A percentile compares a stretch with the other conserved stretches of the same genome.
These are phyloP conservation scores for Drosophila pruinosa DNA, from an alignment of 1,140 invertebrate species.

Conservation along the genomic window DNA sequence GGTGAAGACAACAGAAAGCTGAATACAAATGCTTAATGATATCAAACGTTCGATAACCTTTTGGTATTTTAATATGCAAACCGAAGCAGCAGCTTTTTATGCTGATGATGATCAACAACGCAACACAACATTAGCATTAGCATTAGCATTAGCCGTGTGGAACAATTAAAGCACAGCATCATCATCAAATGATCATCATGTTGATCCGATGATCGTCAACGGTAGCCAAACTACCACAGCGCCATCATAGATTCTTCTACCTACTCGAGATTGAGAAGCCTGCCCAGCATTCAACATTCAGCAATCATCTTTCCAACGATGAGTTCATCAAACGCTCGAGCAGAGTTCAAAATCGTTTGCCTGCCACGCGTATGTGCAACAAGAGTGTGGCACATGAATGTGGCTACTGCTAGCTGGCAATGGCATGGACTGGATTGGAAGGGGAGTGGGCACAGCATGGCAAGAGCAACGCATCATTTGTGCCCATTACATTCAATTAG, in stretches of 20 bases:
- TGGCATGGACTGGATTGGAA: not conserved
- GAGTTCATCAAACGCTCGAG: slow-evolving; percentile 73
- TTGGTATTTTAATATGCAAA: slow-evolving; percentile 79
- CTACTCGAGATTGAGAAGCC: too few species aligned
- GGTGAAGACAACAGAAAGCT: slow-evolving; percentile 45
- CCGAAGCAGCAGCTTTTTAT: slow-evolving; percentile 31
- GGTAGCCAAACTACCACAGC: slow-evolving; percentile 51
- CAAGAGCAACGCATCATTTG: slow-evolving; percentile 65
- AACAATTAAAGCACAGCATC: slow-evolving; percentile 67
- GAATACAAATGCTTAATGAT: slow-evolving; percentile 73
- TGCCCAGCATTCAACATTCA: too few species aligned
- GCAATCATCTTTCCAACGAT: slow-evolving; percentile 46
- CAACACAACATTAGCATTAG: slow-evolving; percentile 14
- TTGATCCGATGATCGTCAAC: slow-evolving; percentile 33
- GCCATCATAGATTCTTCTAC: slow-evolving; percentile 23
- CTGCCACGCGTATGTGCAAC: slow-evolving; percentile 33
- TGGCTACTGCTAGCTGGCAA: not conserved
- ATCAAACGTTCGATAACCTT: slow-evolving; percentile 82
- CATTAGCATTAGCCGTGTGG: slow-evolving; percentile 17
- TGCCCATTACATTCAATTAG: slow-evolving; percentile 80
- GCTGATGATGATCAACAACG: slow-evolving; percentile 29
- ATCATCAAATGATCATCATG: slow-evolving; percentile 44
- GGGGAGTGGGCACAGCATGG: slow-evolving; percentile 13
- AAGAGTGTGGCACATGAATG: not conserved
- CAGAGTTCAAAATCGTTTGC: slow-evolving; percentile 65